Evolutionary conservation across 2,113 vertebrate genomes (phyloP), one percentile per base, ranked within the genome.

Genomic region (Numida meleagris): DNA sequence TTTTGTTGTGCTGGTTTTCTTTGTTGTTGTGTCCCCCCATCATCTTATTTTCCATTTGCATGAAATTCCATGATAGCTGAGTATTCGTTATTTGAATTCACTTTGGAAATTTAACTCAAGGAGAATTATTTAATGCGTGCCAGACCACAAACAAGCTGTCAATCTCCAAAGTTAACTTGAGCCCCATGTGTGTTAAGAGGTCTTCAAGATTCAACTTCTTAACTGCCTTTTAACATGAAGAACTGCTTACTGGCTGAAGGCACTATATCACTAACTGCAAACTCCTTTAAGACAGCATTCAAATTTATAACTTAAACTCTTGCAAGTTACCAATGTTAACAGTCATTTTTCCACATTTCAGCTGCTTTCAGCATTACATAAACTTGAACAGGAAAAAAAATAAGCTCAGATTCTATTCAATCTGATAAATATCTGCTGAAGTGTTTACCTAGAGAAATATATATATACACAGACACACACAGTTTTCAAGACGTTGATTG

Each of bases 301-400:
- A 85, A 94, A 92, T 15, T 27, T 51, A n/a, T n/a, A n/a, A n/a
- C n/a, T 13, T 15, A 53, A 43, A 43, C 43, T 43, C 43, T 6
- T 43, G 15, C 43, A 43, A 43, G 43, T 43, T 43, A 43, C 27
- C 71, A 76, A 82, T 62, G 73, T 66, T 73, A 87, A 89, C 87
- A 94, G 82, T 17, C 65, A 58, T 68, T 91, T 95, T 78, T 65
- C 75, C 82, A 74, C 73, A 66, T 81, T 84, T 95, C 71, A 89
- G 88, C 91, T 94, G 88, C 86, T 94, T 74, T 76, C 75, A 92
- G 83, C 86, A 71, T 94, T 96, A 95, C 9, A 2, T 94, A 92
- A 95, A 88, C 46, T 82, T 79, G 29, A 78, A 48, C 34, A 86
- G 88, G 72, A 93, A 59, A 70, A 73, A 72, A 95, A 85, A 36